phyloP scores from a whole-genome alignment of 1,140 invertebrate genomes.

The Microvelia longipes region DNA sequence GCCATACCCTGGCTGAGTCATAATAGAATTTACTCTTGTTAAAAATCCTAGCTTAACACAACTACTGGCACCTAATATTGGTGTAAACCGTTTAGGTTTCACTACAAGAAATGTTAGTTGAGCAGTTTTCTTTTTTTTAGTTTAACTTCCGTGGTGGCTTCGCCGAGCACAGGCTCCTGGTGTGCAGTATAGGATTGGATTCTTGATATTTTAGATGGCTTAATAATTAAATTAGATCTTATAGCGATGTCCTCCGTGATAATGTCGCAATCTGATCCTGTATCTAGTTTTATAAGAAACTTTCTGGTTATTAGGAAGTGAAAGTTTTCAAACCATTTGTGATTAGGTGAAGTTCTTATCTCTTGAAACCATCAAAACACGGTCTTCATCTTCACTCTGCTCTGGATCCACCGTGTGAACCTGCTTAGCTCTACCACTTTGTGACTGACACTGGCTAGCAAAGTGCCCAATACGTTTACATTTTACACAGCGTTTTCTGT shows the following conservation, averaged over 20 bases:
- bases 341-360: too few species aligned
- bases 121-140: neutral
- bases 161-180: neutral
- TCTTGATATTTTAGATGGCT: neutral
- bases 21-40: neutral
- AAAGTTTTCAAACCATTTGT: neutral
- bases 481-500: too few species aligned
- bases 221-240: neutral
- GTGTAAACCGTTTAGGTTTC: neutral
- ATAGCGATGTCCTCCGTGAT: neutral
- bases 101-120: neutral
- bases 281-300: neutral
- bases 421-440: too few species aligned
- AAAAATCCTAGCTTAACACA: neutral
- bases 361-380: too few species aligned
- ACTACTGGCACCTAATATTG: neutral
- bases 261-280: neutral
- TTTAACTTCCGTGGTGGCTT: neutral
- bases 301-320: neutral
- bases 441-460: too few species aligned
- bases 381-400: too few species aligned
- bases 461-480: too few species aligned
- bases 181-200: neutral
- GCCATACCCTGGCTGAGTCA: too few species aligned
- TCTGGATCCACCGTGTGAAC: too few species aligned